Conservation (phyloP, 2,797 vertebrate genomes). For the Peromyscus aztecus region DNA sequence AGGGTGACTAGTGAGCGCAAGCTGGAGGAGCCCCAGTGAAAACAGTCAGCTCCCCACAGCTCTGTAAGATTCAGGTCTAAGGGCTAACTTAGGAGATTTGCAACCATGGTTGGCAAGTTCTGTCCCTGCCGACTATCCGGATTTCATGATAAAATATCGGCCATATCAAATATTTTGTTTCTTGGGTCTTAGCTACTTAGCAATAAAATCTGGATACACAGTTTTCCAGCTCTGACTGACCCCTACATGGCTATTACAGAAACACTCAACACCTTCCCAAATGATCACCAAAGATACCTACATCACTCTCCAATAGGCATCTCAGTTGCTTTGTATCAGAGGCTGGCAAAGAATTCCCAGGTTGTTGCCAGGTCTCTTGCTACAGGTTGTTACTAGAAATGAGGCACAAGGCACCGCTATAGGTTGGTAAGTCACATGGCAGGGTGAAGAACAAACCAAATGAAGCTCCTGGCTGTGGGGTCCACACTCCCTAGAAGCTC, state of each 20-base stretch:
- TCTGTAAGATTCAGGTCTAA: too few relatives aligned
- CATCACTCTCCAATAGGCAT: not conserved
- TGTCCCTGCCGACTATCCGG: not conserved
- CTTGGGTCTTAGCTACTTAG: slow-evolving; percentile 12
- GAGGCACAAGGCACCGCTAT: not conserved
- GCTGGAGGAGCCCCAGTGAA: not conserved
- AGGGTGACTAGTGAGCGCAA: not conserved
- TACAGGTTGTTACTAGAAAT: not conserved
- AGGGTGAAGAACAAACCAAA: not conserved
- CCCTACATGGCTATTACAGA: not conserved
- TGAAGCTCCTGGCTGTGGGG: not conserved
- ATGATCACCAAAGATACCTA: not conserved
- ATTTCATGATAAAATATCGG: slow-evolving; percentile 9
- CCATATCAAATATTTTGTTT: not conserved
- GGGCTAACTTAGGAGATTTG: not conserved
- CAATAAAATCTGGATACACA: not conserved
- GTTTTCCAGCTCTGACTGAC: slow-evolving; percentile 3
- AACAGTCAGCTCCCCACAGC: not conserved
- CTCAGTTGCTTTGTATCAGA: not conserved
- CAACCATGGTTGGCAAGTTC: not conserved
- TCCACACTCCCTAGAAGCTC: not conserved
- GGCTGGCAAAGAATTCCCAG: not conserved
- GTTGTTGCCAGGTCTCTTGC: not conserved
- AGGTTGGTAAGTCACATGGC: not conserved
- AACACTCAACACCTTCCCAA: not conserved